Percentiles rank a stretch among this genome's conserved stretches.
These are phyloP conservation scores for Euzetes globulus DNA, from an alignment of 2,888 invertebrate species.

Conservation along the genomic window DNA sequence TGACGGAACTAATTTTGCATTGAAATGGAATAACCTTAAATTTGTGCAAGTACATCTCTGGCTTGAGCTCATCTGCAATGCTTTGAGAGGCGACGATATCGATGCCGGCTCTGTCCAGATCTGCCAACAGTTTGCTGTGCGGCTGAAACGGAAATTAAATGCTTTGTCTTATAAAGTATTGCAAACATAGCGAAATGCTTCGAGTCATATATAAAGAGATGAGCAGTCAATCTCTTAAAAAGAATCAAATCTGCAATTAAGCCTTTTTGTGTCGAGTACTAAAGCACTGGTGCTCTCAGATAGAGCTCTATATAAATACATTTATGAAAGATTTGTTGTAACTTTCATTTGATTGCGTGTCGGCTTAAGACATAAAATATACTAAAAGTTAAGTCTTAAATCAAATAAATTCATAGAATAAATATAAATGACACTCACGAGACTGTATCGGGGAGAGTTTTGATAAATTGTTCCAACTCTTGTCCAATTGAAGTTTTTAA, in stretches of 20 bases:
- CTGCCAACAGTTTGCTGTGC: constrained; percentile 76
- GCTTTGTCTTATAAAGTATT: background rate
- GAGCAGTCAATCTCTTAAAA: background rate
- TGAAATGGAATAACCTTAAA: constrained; percentile 45
- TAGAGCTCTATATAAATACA: background rate
- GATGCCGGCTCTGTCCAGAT: constrained; percentile 70
- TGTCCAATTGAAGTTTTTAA: constrained; percentile 93
- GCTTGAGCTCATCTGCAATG: constrained; percentile 66
- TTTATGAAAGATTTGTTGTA: constrained; percentile 3
- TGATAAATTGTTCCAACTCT: constrained; percentile 94
- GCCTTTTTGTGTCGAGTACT: background rate
- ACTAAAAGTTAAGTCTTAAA: background rate
- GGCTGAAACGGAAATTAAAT: constrained; percentile 54
- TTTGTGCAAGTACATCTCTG: constrained; percentile 45
- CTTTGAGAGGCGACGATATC: constrained; percentile 76
- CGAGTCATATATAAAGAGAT: background rate
- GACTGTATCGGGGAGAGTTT: constrained; percentile 83
- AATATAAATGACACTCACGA: constrained; percentile 55
- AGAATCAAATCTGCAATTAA: constrained; percentile 1
- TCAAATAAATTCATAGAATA: constrained; percentile 22
- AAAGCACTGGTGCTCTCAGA: background rate
- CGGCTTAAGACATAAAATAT: constrained; percentile 7
- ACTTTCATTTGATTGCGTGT: constrained; percentile 18
- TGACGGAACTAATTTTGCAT: background rate
- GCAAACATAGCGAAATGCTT: background rate